These are phyloP conservation scores for Microcebus jonahi DNA, from an alignment of 2,113 vertebrate genomes.

Conservation along the genomic window DNA sequence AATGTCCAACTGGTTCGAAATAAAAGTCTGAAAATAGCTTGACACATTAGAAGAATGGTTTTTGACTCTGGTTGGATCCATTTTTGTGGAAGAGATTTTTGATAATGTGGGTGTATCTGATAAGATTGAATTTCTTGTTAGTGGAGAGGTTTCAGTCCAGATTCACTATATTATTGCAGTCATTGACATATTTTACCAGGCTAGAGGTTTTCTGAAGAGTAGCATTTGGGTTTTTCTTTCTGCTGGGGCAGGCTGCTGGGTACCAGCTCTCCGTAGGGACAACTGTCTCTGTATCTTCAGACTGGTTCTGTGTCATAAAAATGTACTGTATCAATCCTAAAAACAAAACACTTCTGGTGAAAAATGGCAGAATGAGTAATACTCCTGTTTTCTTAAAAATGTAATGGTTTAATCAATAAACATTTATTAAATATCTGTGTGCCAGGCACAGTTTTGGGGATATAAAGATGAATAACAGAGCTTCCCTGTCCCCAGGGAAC, in stretches of 20 bases:
- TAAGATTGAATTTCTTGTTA: not conserved
- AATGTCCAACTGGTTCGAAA: not conserved
- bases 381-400: constrained; percentile 5
- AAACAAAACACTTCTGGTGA: constrained; percentile 42
- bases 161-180: not conserved
- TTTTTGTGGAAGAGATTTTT: not conserved
- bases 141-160: not conserved
- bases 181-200: not conserved
- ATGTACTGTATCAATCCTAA: not conserved
- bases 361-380: constrained; percentile 48
- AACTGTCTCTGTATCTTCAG: not conserved
- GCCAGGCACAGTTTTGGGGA: not conserved
- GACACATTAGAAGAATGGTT: not conserved
- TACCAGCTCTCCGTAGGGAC: not conserved
- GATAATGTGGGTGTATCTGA: not conserved
- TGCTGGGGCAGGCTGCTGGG: not conserved
- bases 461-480: constrained; percentile 19
- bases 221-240: not conserved
- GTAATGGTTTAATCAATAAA: constrained; percentile 60
- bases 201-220: not conserved
- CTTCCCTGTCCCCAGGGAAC: not conserved
- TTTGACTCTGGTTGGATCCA: not conserved
- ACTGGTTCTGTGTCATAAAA: not conserved
- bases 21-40: not conserved
- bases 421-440: constrained; percentile 56